A percentile compares a stretch with the other conserved stretches of the same genome.
Evolutionary conservation across 2,888 invertebrate genomes (phyloP).

Genomic region (Allygus modestus): DNA sequence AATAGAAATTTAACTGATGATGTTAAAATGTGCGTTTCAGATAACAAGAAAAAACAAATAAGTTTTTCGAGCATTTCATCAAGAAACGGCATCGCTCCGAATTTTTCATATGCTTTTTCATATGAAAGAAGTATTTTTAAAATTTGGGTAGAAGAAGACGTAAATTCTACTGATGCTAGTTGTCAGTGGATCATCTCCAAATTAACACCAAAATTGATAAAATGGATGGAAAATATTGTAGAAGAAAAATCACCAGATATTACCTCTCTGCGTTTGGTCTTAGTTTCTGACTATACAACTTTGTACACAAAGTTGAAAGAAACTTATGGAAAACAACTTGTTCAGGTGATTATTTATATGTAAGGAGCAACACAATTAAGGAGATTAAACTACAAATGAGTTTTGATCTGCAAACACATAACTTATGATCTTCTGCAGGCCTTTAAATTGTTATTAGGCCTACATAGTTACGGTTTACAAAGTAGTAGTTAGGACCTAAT

Average conservation of each 20-base stretch:
- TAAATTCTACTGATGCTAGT: background rate
- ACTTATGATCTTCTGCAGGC: too few species aligned
- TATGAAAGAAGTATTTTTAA: conserved; percentile 40
- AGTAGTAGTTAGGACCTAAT: too few species aligned
- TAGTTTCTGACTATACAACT: conserved; percentile 82
- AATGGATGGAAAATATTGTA: conserved; percentile 78
- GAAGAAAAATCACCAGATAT: conserved; percentile 70
- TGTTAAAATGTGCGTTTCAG: too few species aligned
- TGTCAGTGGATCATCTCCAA: conserved; percentile 5
- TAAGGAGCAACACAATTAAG: too few species aligned
- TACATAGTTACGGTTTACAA: too few species aligned
- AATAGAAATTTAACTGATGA: too few species aligned
- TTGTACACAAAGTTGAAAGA: conserved; percentile 86
- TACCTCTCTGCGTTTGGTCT: conserved; percentile 82
- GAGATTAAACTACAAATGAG: too few species aligned
- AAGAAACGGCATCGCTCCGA: conserved; percentile 2
- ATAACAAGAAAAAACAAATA: conserved; percentile 71
- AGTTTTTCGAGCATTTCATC: conserved; percentile 66
- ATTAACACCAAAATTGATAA: conserved; percentile 80
- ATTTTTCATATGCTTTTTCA: conserved; percentile 53
- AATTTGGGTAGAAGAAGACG: conserved; percentile 50
- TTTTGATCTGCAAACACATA: too few species aligned
- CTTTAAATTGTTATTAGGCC: too few species aligned
- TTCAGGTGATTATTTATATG: conserved; percentile 77
- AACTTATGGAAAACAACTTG: conserved; percentile 86